Evolutionary conservation across 64 coral and sea anemone species (phyloP).

Genomic region (Orbicella faveolata): DNA sequence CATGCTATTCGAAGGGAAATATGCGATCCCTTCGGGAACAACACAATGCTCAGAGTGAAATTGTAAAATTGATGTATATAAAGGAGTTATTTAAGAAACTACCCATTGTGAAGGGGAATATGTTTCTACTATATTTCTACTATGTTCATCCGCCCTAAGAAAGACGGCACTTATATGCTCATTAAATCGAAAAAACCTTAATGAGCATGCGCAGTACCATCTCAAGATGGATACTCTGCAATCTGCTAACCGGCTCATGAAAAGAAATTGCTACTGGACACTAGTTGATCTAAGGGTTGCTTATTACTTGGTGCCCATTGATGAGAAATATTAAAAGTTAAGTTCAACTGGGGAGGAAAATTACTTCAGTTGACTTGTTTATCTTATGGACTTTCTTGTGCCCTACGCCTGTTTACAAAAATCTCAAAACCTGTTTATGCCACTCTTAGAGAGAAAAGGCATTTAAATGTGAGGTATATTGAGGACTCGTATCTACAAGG

Average conservation of each 20-base stretch:
- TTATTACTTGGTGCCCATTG: conserved; percentile 47
- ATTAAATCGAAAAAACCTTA: conserved; percentile 55
- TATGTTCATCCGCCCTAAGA: conserved; percentile 28
- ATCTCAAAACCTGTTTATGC: conserved; percentile 38
- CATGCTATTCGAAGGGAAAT: too few species aligned
- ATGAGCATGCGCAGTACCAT: conserved; percentile 46
- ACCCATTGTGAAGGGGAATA: too few species aligned
- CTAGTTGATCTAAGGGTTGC: conserved; percentile 7
- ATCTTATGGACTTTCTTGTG: conserved; percentile 36
- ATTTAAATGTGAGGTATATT: conserved; percentile 48
- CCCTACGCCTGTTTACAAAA: conserved; percentile 36
- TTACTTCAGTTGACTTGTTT: conserved; percentile 47
- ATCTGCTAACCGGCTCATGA: conserved; percentile 17
- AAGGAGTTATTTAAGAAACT: too few species aligned
- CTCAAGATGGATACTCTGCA: conserved; percentile 55
- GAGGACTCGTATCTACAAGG: conserved; percentile 56
- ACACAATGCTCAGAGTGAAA: too few species aligned
- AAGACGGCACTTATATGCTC: conserved; percentile 18
- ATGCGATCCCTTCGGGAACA: too few species aligned
- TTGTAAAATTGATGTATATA: too few species aligned
- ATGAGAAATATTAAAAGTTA: conserved; percentile 35
- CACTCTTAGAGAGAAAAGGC: conserved; percentile 23
- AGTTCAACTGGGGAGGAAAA: conserved; percentile 33
- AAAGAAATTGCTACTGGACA: background rate
- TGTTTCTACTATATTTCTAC: conserved; percentile 29